Base-by-base conservation (phyloP, 2,113 vertebrate genomes). In the Vidua macroura region DNA sequence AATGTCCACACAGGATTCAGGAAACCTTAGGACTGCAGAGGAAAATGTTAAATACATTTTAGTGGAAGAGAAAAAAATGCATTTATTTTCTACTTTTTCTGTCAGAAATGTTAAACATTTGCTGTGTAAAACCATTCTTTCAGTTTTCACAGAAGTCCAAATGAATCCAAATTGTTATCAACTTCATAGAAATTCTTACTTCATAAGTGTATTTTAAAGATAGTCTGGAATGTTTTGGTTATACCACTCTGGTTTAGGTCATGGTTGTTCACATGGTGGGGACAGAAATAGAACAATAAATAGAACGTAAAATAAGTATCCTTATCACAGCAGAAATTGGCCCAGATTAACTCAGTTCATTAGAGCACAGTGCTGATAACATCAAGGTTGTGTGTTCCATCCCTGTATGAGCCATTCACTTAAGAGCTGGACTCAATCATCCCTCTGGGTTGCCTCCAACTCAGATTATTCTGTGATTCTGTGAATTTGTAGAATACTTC, bases 291-390 rank as follows among this genome's bases (percentile, higher is more conserved):
- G 37, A 58, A 27, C 6, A 48, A 35, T 35, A 35, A 35, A 35
- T 35, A 35, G 35, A 35, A 35, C 35, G 22, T 51, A 30, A 41
- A 72, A 83, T 8, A 60, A 48, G 6, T 53, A 24, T 11, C 6
- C 15, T 56, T 51, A 77, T 46, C 18, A 52, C 53, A 68, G 20
- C 21, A 62, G 37, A 78, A 88, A 62, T 41, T 72, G 16, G 5
- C 8, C 24, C 25, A 76, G 46, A 59, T 22, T 35, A 21, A 48
- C 1, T 31, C 24, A 58, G 21, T 7, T 35, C 3, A 6, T 35
- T 51, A 43, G 31, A 59, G 21, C 10, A 43, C 0, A 0, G 3
- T 43, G 35, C 14, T 44, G 35, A 35, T 17, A 67, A 7, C 5
- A 7, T 17, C 62, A 25, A 43, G 9, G 1, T 7, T 25, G 31